Base-by-base conservation (phyloP, 2,113 vertebrate genomes). In the Microcebus ravelobensis region DNA sequence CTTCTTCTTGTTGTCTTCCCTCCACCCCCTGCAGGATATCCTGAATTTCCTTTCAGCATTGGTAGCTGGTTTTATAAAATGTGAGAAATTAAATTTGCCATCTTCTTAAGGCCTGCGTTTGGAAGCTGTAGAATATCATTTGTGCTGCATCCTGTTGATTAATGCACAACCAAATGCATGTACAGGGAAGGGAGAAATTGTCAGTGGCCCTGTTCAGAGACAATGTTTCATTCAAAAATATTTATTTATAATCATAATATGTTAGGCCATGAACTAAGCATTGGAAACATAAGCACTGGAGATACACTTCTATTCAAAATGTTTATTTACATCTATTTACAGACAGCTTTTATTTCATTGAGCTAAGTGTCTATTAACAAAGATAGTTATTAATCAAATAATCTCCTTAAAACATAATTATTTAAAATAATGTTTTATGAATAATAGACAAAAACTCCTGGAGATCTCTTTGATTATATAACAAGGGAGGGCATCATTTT, bases 351-450 rank as follows among this genome's bases (percentile, higher is more conserved):
- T 79, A 39, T 79, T 84, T 48, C 12, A 70, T n/a, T 79, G 25
- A 84, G 4, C n/a, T 42, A 73, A 31, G 6, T 88, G 21, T 95
- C 34, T 85, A 92, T 25, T 52, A 65, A 95, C 65, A 21, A 92
- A 36, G 8, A 63, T 1, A 84, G 7, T 57, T 79, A 59, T 2
- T 84, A 90, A 70, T 71, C 21, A 79, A 86, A 65, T 77, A 34
- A 70, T 73, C 5, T 68, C 14, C 81, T 92, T 42, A 77, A 87
- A 82, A 55, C 11, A 36, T 80, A 57, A 81, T 71, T 77, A 27
- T 57, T 57, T 21, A 57, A 57, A 21, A 57, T 61, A 61, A 61
- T 29, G 18, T 27, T 88, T 39, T 31, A n/a, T 73, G 17, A 67
- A 34, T 59, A 65, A 31, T 71, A 57, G 85, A 80, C 6, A 90